These are phyloP conservation scores for Probosciger aterrimus DNA, from an alignment of 2,113 vertebrate genomes.

Conservation along the genomic window DNA sequence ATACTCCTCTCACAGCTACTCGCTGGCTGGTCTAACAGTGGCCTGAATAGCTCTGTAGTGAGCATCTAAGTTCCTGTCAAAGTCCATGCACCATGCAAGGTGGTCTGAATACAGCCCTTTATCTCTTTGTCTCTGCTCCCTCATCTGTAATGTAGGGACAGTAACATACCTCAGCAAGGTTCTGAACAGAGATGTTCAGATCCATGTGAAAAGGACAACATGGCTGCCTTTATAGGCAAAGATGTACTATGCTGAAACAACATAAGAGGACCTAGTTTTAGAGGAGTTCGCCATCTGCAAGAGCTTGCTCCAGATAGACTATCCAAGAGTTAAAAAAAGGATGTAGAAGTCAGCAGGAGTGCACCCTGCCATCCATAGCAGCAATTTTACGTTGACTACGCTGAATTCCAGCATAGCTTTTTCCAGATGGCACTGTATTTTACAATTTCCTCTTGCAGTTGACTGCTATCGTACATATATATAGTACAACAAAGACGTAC, in stretches of 20 bases:
- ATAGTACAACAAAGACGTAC: not conserved
- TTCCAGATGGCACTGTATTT: conserved; percentile 5
- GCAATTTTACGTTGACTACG: not conserved
- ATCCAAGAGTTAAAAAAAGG: not conserved
- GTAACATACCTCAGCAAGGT: not conserved
- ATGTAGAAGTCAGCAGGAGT: not conserved
- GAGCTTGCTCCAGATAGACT: not conserved
- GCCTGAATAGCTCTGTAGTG: not conserved
- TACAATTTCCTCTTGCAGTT: not conserved
- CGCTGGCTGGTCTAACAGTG: not conserved
- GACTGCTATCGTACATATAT: not conserved
- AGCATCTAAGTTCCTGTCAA: not conserved
- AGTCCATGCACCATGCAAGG: not conserved
- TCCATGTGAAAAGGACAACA: not conserved
- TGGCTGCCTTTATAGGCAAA: not conserved
- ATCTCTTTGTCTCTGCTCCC: not conserved
- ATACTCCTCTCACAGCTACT: not conserved
- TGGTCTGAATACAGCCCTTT: not conserved
- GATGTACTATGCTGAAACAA: not conserved
- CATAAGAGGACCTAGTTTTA: not conserved
- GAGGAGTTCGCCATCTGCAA: not conserved
- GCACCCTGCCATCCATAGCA: not conserved
- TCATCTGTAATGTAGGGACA: not conserved
- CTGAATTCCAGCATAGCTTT: not conserved
- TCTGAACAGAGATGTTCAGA: not conserved